Evolutionary conservation across 2,888 invertebrate species (phyloP).

Genomic region (Monoplex corrugatus): DNA sequence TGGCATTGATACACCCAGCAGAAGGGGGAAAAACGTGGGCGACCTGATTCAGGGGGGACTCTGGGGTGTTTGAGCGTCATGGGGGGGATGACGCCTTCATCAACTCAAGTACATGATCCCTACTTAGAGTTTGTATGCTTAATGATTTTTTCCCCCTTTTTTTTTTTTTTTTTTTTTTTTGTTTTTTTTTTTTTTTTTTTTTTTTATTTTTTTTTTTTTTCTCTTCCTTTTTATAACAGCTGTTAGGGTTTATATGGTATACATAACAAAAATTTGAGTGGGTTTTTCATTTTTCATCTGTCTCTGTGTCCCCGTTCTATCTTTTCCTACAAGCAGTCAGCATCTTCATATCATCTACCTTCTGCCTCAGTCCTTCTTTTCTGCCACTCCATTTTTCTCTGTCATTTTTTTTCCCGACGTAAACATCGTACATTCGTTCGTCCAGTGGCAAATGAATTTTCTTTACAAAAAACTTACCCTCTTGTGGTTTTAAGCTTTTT

Average conservation of each 20-base stretch:
- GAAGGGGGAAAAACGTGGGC: constrained; percentile 91
- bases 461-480: too few species aligned
- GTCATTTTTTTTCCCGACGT: too few species aligned
- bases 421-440: too few species aligned
- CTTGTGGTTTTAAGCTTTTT: too few species aligned
- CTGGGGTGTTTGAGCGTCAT: constrained; percentile 92
- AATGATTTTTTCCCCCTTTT: constrained; percentile 54
- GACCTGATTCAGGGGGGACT: constrained; percentile 96
- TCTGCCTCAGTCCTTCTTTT: too few species aligned
- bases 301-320: not conserved
- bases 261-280: not conserved
- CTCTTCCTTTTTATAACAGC: too few species aligned
- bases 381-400: too few species aligned
- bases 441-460: too few species aligned
- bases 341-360: too few species aligned
- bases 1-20: constrained; percentile 94
- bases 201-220: not conserved
- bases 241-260: not conserved
- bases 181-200: not conserved
- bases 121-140: constrained; percentile 91
- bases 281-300: not conserved
- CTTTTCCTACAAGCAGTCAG: too few species aligned
- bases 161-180: not conserved
- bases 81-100: constrained; percentile 98
- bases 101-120: constrained; percentile 98